Conservation (phyloP, 2,113 vertebrate genomes). For the Cheilinus undulatus region DNA sequence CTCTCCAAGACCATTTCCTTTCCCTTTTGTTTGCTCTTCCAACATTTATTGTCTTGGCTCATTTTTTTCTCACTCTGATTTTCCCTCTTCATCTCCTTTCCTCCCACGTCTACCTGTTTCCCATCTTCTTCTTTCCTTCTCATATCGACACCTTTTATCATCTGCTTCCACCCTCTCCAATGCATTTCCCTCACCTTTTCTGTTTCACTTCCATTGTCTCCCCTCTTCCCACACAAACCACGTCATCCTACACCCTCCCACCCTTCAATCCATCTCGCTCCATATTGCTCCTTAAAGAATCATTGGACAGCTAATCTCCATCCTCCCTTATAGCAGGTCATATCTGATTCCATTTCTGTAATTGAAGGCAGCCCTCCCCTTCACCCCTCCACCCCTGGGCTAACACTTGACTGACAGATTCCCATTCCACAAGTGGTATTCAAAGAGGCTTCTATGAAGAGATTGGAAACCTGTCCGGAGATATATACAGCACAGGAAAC, state of each 20-base stretch:
- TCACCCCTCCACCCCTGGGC: constrained; percentile 8
- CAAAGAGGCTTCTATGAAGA: constrained; percentile 48
- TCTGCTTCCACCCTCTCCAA: constrained; percentile 20
- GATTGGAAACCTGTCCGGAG: constrained; percentile 58
- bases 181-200: constrained; percentile 34
- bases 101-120: constrained; percentile 14
- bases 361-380: constrained; percentile 47
- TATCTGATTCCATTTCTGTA: constrained; percentile 75
- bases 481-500: constrained; percentile 17
- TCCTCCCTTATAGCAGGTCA: constrained; percentile 52
- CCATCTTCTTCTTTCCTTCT: constrained; percentile 17
- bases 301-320: constrained; percentile 52
- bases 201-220: constrained; percentile 28
- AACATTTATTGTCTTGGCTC: constrained; percentile 25
- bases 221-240: not conserved
- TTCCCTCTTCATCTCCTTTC: constrained; percentile 3
- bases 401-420: constrained; percentile 66
- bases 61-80: constrained; percentile 1
- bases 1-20: constrained; percentile 1
- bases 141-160: constrained; percentile 11
- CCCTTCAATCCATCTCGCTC: constrained; percentile 43
- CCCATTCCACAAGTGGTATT: constrained; percentile 66
- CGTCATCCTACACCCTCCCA: not conserved
- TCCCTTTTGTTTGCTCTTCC: constrained; percentile 16
- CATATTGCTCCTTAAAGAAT: constrained; percentile 52